Evolutionary conservation across 2,113 vertebrate species (phyloP).

Genomic region (Triplophysa tibetana): DNA sequence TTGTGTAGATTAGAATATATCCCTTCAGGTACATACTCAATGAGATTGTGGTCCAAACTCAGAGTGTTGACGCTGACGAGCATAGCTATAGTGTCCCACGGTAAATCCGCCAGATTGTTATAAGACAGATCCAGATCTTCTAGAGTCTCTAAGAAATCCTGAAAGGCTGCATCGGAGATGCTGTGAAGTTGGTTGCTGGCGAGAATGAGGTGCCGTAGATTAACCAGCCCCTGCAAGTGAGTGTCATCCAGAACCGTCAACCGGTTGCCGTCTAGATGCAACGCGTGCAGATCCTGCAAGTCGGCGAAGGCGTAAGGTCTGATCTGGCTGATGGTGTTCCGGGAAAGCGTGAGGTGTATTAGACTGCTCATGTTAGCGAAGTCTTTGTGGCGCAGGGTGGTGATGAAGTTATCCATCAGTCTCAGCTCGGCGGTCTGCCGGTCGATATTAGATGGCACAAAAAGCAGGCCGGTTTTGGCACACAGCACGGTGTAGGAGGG

Average conservation of each 20-base stretch:
- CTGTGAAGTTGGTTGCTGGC: slow-evolving; percentile 82
- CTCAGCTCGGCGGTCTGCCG: slow-evolving; percentile 80
- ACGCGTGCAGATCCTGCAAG: slow-evolving; percentile 78
- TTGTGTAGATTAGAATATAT: slow-evolving; percentile 84
- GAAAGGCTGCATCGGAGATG: slow-evolving; percentile 76
- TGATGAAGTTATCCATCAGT: slow-evolving; percentile 85
- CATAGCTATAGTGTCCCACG: slow-evolving; percentile 77
- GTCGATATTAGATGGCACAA: slow-evolving; percentile 81
- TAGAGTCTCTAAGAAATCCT: slow-evolving; percentile 81
- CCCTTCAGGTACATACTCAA: slow-evolving; percentile 79
- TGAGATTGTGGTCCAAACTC: slow-evolving; percentile 82
- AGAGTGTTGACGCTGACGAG: slow-evolving; percentile 80
- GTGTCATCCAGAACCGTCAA: slow-evolving; percentile 76
- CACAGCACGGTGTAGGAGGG: slow-evolving; percentile 83
- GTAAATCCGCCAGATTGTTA: slow-evolving; percentile 79
- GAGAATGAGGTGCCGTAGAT: slow-evolving; percentile 80
- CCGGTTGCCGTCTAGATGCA: slow-evolving; percentile 81
- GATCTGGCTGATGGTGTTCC: slow-evolving; percentile 83
- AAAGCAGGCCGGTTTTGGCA: slow-evolving; percentile 82
- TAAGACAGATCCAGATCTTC: slow-evolving; percentile 83
- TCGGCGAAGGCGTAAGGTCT: slow-evolving; percentile 76
- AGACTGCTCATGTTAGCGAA: slow-evolving; percentile 85
- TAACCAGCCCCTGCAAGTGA: slow-evolving; percentile 79
- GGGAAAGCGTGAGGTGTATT: slow-evolving; percentile 80
- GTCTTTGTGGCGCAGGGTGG: slow-evolving; percentile 78